phyloP scores from a whole-genome alignment of 2,888 invertebrate species.

The Hydrotaea cyrtoneurina region DNA sequence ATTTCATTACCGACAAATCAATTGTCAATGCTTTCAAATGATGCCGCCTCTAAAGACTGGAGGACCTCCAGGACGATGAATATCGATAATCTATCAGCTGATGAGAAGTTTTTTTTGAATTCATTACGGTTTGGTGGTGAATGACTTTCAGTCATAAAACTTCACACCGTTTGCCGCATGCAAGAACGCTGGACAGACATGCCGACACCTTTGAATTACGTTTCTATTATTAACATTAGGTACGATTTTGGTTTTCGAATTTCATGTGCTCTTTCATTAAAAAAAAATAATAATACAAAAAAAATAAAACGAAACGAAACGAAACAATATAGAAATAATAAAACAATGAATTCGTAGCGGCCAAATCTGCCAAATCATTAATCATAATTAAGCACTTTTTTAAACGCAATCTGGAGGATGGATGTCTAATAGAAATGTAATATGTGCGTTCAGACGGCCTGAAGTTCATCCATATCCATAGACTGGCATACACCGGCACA shows the following conservation, averaged over 20 bases:
- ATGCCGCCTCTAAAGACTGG: neutral
- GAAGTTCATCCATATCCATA: neutral
- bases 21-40: neutral
- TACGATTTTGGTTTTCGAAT: slow-evolving; percentile 17
- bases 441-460: neutral
- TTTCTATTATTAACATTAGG: neutral
- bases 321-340: too few species aligned
- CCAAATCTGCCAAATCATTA: slow-evolving; percentile 63
- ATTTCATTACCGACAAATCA: neutral
- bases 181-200: neutral
- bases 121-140: neutral
- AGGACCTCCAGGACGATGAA: slow-evolving; percentile 7
- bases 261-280: slow-evolving; percentile 32
- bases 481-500: slow-evolving; percentile 23
- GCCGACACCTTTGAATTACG: neutral
- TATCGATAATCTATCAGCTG: neutral
- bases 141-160: neutral
- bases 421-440: slow-evolving; percentile 48
- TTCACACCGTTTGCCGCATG: slow-evolving; percentile 2
- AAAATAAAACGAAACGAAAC: too few species aligned
- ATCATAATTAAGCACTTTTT: slow-evolving; percentile 65
- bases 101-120: neutral
- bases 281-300: neutral
- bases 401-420: slow-evolving; percentile 51
- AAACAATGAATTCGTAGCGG: slow-evolving; percentile 7